Evolutionary conservation across 1,140 invertebrate genomes (phyloP).

Genomic region (Leptinotarsa defecta): DNA sequence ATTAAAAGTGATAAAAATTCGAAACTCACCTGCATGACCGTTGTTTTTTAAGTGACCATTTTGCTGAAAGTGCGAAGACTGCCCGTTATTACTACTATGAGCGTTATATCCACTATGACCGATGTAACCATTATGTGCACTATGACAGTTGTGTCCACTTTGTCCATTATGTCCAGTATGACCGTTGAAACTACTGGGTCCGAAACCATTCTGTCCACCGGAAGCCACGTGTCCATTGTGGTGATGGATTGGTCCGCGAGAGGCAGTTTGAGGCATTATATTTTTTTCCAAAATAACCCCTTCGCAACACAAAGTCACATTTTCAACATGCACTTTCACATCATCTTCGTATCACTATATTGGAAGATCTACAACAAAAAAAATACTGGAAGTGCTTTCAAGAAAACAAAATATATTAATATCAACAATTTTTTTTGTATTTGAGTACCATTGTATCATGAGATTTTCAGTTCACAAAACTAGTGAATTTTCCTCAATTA

Average conservation of each 20-base stretch:
- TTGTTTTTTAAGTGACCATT: conserved; percentile 17
- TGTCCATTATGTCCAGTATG: conserved; percentile 3
- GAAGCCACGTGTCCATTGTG: neutral
- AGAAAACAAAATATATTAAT: no score
- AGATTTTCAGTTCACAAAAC: no score
- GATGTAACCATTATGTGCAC: conserved; percentile 1
- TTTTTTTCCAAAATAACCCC: neutral
- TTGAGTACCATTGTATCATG: no score
- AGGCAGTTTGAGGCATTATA: conserved; percentile 17
- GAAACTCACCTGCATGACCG: conserved; percentile 12
- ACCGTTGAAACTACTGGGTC: neutral
- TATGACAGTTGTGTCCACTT: conserved; percentile 7
- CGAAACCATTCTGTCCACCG: neutral
- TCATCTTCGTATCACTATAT: neutral
- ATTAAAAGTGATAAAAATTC: no score
- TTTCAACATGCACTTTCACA: neutral
- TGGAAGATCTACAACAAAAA: neutral
- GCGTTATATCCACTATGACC: conserved; percentile 21
- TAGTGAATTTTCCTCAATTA: no score
- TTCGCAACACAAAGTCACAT: neutral
- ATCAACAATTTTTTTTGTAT: no score
- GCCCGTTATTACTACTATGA: conserved; percentile 9
- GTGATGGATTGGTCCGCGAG: neutral
- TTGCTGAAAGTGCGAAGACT: conserved; percentile 5
- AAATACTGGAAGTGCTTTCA: neutral